Evolutionary conservation across 2,113 vertebrate species (phyloP).

Genomic region (Murina feae): DNA sequence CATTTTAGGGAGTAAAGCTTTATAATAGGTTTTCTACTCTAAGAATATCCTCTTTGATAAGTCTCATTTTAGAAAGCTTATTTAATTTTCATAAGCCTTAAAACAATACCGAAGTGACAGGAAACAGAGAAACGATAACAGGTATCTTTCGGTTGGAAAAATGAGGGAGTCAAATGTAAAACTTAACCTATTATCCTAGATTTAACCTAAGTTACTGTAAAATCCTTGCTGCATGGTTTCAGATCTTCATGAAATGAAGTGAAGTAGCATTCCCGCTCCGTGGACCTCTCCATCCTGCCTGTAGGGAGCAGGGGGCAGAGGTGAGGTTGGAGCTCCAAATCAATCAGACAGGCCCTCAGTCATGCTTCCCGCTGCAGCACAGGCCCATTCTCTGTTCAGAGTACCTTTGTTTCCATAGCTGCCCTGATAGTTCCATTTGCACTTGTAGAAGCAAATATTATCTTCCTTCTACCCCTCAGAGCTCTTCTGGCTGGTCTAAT

Average conservation of each 20-base stretch:
- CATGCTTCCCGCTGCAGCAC: not conserved
- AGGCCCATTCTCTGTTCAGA: not conserved
- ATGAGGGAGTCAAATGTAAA: not conserved
- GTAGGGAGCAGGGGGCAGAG: not conserved
- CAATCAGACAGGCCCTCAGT: not conserved
- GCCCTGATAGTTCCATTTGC: not conserved
- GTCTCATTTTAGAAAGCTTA: not conserved
- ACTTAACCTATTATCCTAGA: not conserved
- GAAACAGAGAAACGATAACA: not conserved
- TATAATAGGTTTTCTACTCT: not conserved
- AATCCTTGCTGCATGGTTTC: not conserved
- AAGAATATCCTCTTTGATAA: not conserved
- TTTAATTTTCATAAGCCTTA: not conserved
- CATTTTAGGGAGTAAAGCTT: slow-evolving; percentile 28
- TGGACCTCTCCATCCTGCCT: too few species aligned
- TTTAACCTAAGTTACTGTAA: slow-evolving; percentile 5
- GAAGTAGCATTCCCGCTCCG: not conserved
- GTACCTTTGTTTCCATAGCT: not conserved
- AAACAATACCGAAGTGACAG: not conserved
- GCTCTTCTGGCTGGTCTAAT: not conserved
- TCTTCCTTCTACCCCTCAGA: not conserved
- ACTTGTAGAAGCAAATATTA: too few species aligned
- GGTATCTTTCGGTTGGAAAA: not conserved
- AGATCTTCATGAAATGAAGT: not conserved
- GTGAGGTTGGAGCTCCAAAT: not conserved